Evolutionary conservation across 2,888 invertebrate species (phyloP), one percentile per base, ranked within the genome.

Genomic region (Ellobium chinense): DNA sequence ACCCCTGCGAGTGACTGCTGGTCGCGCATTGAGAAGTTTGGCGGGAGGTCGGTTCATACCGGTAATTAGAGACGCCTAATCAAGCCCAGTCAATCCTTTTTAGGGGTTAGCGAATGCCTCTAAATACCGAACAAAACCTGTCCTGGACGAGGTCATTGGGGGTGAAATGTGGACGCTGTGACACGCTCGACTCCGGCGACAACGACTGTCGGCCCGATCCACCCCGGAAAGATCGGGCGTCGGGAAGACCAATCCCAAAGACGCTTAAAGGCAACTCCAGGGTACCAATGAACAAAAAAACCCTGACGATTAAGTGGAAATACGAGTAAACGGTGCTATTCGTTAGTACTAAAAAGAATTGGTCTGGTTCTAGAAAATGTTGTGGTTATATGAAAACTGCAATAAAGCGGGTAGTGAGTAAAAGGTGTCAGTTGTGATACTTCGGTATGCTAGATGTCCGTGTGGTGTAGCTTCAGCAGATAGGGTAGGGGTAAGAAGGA

Each of bases 11-110:
- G 63, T 29, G 24, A n/a, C 29, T 63, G 63, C 27, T 31, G 63
- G 63, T 24, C 63, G 4, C 27, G 63, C 27, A 27, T 63, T 63
- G 63, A 29, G 29, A 18, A 18, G 29, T 27, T 27, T 34, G 37
- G 66, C 69, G 69, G 69, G 69, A 46, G 69, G 69, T 54, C 39
- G 46, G 69, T 27, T 54, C 7, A n/a, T 24, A 9, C 39, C 4
- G 69, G 69, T 69, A 69, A 69, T 69, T 69, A 69, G 39, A 69
- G 54, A 69, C n/a, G 72, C 72, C 72, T 58, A 56, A 72, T 72
- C 56, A 72, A 72, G 54, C 54, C 46, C 70, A 70, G 70, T 39
- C 70, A 39, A 70, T 54, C 54, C 70, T 54, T 70, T 36, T n/a
- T n/a, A n/a, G 24, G 46, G 27, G 54, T 70, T 27, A 46, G 4